Base-by-base conservation (phyloP, 2,797 vertebrate species). In the Enteromius trimaculatus region DNA sequence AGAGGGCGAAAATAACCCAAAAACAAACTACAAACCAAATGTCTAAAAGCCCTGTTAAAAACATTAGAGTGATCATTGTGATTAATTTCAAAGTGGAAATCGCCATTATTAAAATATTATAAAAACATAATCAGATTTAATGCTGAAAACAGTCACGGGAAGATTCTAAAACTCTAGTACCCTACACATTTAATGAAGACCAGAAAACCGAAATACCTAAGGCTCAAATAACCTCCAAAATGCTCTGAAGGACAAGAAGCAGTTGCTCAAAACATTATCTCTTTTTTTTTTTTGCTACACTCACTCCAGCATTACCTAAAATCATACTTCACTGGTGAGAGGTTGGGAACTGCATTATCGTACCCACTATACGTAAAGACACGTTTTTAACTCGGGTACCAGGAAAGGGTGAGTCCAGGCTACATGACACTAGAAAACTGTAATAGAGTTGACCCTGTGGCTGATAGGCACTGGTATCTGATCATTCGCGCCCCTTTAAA, bases 401-500 rank as follows among this genome's bases (percentile, higher is more conserved):
- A 42, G 34, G n/a, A 34, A 51, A 72, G 42, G 34, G 62, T 19
- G 10, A 42, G 37, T 26, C n/a, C 16, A 29, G 75, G 75, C 58
- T 77, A 77, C 5, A 23, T 77, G 42, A 58, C 53, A 71, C 66
- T 66, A 60, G n/a, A 60, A 39, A 44, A 44, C 16, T 71, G 66
- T 71, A 58, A 70, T 70, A 31, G 66, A 80, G 69, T 60, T 81
- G 69, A 44, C 79, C 69, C 69, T 51, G 62, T 37, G 62, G 42
- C 60, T 37, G 77, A 66, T 51, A 66, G 44, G 62, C 62, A 37
- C 6, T 13, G 77, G 44, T 64, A 74, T 74, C 69, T 74, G 64
- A 81, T 81, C 39, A 81, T 74, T 81, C 55, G 9, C 29, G 3
- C 53, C 69, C 53, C 64, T 78, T 23, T 84, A 47, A 69, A 55